These are phyloP conservation scores for Lasioglossum vierecki DNA, from an alignment of 2,888 invertebrate species.

Conservation along the genomic window DNA sequence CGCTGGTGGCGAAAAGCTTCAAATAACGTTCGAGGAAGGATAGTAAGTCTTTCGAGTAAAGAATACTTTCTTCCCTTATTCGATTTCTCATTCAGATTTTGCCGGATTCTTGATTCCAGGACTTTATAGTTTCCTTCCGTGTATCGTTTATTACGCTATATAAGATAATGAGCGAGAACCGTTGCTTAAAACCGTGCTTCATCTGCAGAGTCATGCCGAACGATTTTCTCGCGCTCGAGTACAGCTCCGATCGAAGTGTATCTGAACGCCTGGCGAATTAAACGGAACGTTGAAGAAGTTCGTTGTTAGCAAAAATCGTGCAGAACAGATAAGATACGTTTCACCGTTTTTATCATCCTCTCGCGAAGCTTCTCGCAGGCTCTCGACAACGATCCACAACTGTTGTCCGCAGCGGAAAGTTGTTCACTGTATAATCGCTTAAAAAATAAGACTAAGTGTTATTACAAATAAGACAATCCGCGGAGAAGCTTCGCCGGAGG, in stretches of 20 bases:
- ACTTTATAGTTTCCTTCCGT: neutral
- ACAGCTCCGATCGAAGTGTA: neutral
- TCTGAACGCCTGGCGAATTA: neutral
- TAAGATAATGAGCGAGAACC: neutral
- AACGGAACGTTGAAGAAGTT: neutral
- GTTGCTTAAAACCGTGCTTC: neutral
- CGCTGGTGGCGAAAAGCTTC: neutral
- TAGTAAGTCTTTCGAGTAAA: neutral
- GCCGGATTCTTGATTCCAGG: neutral
- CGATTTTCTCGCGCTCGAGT: neutral
- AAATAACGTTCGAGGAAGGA: neutral
- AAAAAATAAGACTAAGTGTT: constrained; percentile 14
- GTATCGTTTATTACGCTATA: neutral
- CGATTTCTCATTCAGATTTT: neutral
- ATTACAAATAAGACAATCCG: neutral
- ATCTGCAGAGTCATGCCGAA: neutral
- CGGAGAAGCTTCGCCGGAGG: neutral
- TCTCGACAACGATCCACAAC: neutral
- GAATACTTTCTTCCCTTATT: neutral
- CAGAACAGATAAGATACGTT: neutral
- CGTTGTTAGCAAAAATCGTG: neutral
- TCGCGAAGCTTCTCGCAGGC: neutral
- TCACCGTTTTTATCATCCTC: neutral
- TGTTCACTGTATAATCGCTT: constrained; percentile 5
- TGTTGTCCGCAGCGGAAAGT: neutral